These are phyloP conservation scores for Sebastes miniatus DNA, from an alignment of 2,797 vertebrate species.

Conservation along the genomic window DNA sequence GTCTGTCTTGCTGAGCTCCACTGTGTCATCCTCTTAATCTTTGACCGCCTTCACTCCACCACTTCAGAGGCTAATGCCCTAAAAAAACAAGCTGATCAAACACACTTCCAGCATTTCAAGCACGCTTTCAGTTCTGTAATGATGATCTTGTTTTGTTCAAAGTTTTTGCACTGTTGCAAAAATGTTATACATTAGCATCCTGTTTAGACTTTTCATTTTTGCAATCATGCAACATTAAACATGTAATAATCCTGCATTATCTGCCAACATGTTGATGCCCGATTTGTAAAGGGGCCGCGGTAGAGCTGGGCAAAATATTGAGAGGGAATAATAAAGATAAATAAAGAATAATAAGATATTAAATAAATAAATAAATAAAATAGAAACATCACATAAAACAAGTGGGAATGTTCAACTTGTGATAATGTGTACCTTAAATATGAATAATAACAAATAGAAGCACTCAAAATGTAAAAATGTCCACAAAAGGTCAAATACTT, in stretches of 20 bases:
- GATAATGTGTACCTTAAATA: background rate
- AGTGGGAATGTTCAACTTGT: background rate
- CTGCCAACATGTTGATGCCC: background rate
- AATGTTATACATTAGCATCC: background rate
- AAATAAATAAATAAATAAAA: too few species aligned
- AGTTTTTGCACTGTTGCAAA: background rate
- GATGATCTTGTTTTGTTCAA: background rate
- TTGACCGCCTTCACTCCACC: background rate
- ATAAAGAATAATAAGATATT: background rate
- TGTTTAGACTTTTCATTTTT: background rate
- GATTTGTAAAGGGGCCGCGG: background rate
- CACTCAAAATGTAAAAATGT: background rate
- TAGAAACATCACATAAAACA: too few species aligned
- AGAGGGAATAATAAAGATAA: background rate
- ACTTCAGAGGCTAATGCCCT: background rate
- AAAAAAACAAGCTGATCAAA: background rate
- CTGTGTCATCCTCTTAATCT: background rate
- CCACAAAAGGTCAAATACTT: background rate
- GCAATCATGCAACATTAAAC: background rate
- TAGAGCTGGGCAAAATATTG: background rate
- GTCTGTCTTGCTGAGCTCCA: background rate
- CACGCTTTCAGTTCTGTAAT: background rate
- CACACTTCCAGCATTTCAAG: background rate
- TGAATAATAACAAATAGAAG: background rate
- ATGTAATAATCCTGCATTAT: too few species aligned